These are phyloP conservation scores for Mellilla xanthometata DNA, from an alignment of 2,888 invertebrate genomes.

Conservation along the genomic window DNA sequence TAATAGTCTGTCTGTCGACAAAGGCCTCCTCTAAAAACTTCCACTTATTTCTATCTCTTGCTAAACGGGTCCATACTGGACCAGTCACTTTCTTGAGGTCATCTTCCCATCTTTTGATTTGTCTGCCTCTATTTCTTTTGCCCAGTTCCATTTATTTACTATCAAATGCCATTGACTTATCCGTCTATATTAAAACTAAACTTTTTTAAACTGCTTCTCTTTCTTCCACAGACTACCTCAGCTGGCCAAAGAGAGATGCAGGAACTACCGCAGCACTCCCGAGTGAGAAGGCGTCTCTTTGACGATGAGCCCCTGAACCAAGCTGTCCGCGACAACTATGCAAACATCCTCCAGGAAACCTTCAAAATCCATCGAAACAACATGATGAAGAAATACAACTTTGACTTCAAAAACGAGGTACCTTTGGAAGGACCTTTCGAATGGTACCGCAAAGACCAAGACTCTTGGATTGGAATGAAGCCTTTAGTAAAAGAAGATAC, in stretches of 20 bases:
- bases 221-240: constrained; percentile 53
- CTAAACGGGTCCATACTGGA: no score
- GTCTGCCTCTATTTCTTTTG: no score
- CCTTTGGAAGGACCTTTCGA: constrained; percentile 66
- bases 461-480: constrained; percentile 39
- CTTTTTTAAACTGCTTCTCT: constrained; percentile 30
- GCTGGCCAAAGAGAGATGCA: constrained; percentile 46
- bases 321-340: constrained; percentile 49
- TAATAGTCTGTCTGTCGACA: no score
- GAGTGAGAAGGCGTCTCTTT: constrained; percentile 67
- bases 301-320: constrained; percentile 47
- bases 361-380: constrained; percentile 39
- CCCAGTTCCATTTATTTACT: no score
- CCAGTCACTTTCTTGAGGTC: no score
- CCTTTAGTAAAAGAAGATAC: constrained; percentile 18
- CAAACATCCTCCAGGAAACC: constrained; percentile 53
- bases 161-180: no score
- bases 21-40: no score
- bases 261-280: constrained; percentile 37
- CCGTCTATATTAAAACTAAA: no score
- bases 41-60: no score
- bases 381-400: constrained; percentile 76
- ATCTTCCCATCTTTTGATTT: no score
- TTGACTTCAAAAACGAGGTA: constrained; percentile 78
- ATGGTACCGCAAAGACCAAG: constrained; percentile 58